These are phyloP conservation scores for Cistogaster globosa DNA, from an alignment of 2,888 invertebrate species.

Conservation along the genomic window DNA sequence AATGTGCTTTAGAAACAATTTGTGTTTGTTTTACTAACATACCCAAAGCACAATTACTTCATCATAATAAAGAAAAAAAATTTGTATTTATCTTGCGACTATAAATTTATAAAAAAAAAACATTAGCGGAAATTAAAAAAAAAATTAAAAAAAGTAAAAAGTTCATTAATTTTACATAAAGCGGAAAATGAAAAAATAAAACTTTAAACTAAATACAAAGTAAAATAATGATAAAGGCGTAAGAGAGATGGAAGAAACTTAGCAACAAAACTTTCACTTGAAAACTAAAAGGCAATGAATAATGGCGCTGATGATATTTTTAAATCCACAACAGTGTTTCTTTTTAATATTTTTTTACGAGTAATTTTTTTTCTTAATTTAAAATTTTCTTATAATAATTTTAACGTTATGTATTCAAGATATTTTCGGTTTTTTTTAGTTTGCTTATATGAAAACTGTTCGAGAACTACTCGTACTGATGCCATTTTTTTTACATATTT, in stretches of 20 bases:
- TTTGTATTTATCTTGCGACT: background rate
- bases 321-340: conserved; percentile 35
- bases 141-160: background rate
- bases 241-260: conserved; percentile 37
- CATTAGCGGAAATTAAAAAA: conserved; percentile 40
- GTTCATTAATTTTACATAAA: too few relatives aligned
- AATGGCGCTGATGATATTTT: conserved; percentile 16
- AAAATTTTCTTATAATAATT: background rate
- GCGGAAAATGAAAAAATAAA: background rate
- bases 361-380: background rate
- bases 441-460: too few relatives aligned
- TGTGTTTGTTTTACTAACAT: background rate
- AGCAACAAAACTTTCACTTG: conserved; percentile 55
- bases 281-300: conserved; percentile 24
- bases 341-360: background rate
- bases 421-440: conserved; percentile 1
- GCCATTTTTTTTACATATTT: too few relatives aligned
- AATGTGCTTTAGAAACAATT: too few relatives aligned
- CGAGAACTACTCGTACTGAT: background rate
- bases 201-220: conserved; percentile 11
- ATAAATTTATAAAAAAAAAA: conserved; percentile 7
- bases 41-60: background rate
- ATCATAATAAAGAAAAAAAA: background rate
- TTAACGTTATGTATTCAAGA: background rate
- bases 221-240: background rate